Evolutionary conservation across 1,140 invertebrate genomes (phyloP), one percentile per base, ranked within the genome.

Genomic region (Heliconius eleuchia): DNA sequence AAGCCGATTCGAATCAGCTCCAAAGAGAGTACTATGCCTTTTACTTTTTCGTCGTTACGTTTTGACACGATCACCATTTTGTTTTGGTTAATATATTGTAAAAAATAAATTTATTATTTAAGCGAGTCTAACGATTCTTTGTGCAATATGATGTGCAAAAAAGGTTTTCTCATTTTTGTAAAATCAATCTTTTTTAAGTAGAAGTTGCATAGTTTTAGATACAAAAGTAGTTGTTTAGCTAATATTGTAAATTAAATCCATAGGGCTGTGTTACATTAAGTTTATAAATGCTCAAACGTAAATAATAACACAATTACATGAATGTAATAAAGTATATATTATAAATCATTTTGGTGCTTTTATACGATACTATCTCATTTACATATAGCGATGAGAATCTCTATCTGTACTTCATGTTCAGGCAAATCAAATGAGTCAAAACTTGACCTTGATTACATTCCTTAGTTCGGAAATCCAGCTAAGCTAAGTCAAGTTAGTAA

Each of bases 21-120:
- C 78, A 55, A 76, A 50, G 57, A 76, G 19, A 66, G 60, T 66
- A 66, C 4, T 80, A 71, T 42, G 78, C 89, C 91, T 92, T 92
- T 91, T 89, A 89, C 91, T 92, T 91, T 92, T 89, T 79, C 30
- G 39, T 87, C 80, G 77, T 83, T 85, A 82, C 84, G 83, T 89
- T 83, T 86, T 82, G 75, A 66, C 70, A 79, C 66, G 72, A 79
- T 16, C 30, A 9, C 60, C n/a, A n/a, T 55, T 79, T 75, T 75
- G 78, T 79, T 74, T 75, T 75, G 60, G 16, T 30, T 66, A 75
- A 75, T 76, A 66, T 66, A 46, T 46, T 46, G 60, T 66, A 66
- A 66, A 66, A 66, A 66, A 66, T 66, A 66, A 16, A 66, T 66
- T 30, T 66, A 66, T 66, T 66, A 66, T 66, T 66, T 66, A 66